Base-by-base conservation (phyloP, 92 coral and sea anemone species). In the Plumapathes pennacea region DNA sequence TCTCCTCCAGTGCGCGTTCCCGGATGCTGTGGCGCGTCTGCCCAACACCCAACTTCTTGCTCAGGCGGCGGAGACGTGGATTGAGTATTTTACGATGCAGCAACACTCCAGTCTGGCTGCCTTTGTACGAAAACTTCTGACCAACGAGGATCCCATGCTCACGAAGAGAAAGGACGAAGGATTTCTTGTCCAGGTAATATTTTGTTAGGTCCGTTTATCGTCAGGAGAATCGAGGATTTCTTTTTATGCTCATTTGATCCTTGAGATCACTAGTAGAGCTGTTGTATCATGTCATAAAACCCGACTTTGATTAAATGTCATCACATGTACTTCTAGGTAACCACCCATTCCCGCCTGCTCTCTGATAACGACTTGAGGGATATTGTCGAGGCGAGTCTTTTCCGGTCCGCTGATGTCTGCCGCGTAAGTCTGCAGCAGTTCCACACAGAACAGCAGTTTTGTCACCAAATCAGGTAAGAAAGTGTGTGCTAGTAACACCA, bases 11-110 rank as follows among this genome's bases (percentile, higher is more conserved):
- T 89, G 97, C 30, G 83, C 88, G 23, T 65, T 88, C 15, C 97
- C 97, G 2, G 97, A 89, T 50, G 91, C 97, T n/a, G 85, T 89
- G 36, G 89, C 78, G 23, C 81, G 97, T 26, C 69, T 89, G 31
- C 80, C 67, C 38, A 57, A 71, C 24, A 85, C 89, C 10, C 23
- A 60, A 26, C 82, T 90, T 20, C 54, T 49, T 8, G 56, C 49
- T 10, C 80, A 64, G 19, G 94, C 97, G 6, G 79, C 68, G 38
- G 34, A 31, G 15, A 54, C 77, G 44, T 81, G 89, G 89, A 61
- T 54, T 15, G 29, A 64, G 44, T 89, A 89, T 74, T 85, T 89
- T 57, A 65, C 41, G 49, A 27, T 18, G 11, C 97, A 89, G 67
- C 80, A 81, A 27, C 92, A 89, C 57, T 77, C 89, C 25, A 85